These are phyloP conservation scores for Trachops cirrhosus DNA, from an alignment of 2,797 vertebrate species.

Conservation along the genomic window DNA sequence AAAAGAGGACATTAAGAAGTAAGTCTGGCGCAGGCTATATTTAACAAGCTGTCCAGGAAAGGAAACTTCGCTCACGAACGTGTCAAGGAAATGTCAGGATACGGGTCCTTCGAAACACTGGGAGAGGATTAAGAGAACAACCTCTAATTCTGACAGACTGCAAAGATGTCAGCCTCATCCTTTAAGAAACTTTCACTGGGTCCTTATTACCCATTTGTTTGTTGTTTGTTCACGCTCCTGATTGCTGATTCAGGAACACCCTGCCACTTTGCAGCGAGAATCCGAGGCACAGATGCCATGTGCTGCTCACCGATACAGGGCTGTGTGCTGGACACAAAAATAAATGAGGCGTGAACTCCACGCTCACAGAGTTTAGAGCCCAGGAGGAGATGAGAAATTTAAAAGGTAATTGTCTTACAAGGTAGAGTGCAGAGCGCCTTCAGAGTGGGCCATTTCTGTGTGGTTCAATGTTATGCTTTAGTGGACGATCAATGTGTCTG, in stretches of 20 bases:
- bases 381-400: background rate
- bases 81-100: background rate
- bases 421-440: background rate
- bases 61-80: background rate
- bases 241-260: background rate
- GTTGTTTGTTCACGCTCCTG: background rate
- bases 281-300: background rate
- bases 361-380: background rate
- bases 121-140: background rate
- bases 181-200: background rate
- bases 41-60: constrained; percentile 15
- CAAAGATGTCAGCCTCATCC: background rate
- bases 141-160: background rate
- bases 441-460: background rate
- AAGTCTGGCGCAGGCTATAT: background rate
- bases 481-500: background rate
- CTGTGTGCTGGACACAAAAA: background rate
- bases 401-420: constrained; percentile 22
- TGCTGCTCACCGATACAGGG: background rate
- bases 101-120: background rate
- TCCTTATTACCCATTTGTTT: background rate
- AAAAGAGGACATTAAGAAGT: background rate
- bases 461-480: background rate
- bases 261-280: background rate
- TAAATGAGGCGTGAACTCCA: background rate